A percentile compares a stretch with the other conserved stretches of the same genome.
phyloP scores from a whole-genome alignment of 1,140 invertebrate species.

The Drosophila oshimai region DNA sequence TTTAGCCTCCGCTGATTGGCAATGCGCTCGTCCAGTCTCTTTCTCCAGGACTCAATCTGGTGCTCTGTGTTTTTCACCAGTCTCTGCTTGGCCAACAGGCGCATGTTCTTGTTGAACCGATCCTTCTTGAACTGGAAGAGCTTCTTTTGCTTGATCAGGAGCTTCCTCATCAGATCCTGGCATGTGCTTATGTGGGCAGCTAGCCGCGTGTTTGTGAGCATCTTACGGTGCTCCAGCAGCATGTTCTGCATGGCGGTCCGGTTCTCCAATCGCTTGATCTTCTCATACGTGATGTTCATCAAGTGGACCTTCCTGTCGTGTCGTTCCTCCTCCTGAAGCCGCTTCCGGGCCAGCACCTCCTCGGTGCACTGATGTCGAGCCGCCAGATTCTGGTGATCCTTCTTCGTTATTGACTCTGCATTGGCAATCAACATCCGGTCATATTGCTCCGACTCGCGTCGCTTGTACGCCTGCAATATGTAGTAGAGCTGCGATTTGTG shows the following conservation, averaged over 20 bases:
- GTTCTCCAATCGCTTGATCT: slow-evolving; percentile 50
- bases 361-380: slow-evolving; percentile 52
- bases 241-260: slow-evolving; percentile 47
- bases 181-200: slow-evolving; percentile 49
- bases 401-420: slow-evolving; percentile 65
- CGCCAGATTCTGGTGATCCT: slow-evolving; percentile 55
- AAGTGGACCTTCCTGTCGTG: slow-evolving; percentile 47
- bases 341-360: slow-evolving; percentile 56
- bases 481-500: slow-evolving; percentile 81
- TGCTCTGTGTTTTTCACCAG: slow-evolving; percentile 35
- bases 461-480: slow-evolving; percentile 67
- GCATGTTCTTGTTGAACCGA: slow-evolving; percentile 66
- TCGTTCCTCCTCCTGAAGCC: slow-evolving; percentile 33
- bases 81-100: slow-evolving; percentile 40
- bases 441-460: slow-evolving; percentile 63
- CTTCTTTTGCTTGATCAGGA: slow-evolving; percentile 73
- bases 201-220: slow-evolving; percentile 63
- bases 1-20: slow-evolving; percentile 55
- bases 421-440: slow-evolving; percentile 69
- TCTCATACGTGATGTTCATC: slow-evolving; percentile 46
- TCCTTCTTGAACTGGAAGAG: slow-evolving; percentile 76
- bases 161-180: slow-evolving; percentile 66
- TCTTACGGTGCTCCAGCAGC: slow-evolving; percentile 60
- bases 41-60: slow-evolving; percentile 64
- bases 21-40: slow-evolving; percentile 65